Percentiles rank a stretch among this genome's conserved stretches.
Evolutionary conservation across 1,140 invertebrate genomes (phyloP).

Genomic region (Anoplophora glabripennis): DNA sequence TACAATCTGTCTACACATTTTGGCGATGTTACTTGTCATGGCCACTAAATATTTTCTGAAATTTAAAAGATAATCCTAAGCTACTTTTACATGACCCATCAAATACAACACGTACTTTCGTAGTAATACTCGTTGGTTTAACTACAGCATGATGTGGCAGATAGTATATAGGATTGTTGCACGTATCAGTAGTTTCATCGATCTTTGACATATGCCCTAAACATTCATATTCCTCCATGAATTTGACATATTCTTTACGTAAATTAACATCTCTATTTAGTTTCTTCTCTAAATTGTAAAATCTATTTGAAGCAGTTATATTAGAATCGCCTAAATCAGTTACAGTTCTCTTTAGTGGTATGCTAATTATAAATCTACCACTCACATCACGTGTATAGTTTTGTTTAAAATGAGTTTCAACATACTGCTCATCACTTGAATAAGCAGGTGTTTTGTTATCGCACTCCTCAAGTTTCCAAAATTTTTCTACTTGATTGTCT

Average conservation of each 20-base stretch:
- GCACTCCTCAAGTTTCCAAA: conserved; percentile 42
- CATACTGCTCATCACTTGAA: conserved; percentile 1
- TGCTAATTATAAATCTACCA: conserved; percentile 31
- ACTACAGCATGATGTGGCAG: conserved; percentile 40
- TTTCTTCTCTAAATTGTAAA: conserved; percentile 8
- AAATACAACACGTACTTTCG: conserved; percentile 42
- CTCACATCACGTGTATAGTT: conserved; percentile 27
- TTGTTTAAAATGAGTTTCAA: conserved; percentile 15
- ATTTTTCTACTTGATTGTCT: conserved; percentile 18
- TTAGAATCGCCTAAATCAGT: conserved; percentile 7
- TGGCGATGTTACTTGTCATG: neutral
- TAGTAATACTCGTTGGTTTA: conserved; percentile 27
- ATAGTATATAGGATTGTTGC: conserved; percentile 25
- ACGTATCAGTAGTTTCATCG: neutral
- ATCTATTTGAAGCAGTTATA: conserved; percentile 12
- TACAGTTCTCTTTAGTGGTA: conserved; percentile 1
- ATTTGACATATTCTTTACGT: conserved; percentile 30
- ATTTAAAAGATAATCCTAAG: neutral
- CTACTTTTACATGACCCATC: conserved; percentile 22
- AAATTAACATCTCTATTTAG: conserved; percentile 11
- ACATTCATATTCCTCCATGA: conserved; percentile 38
- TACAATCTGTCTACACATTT: conserved; percentile 13
- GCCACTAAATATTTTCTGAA: neutral
- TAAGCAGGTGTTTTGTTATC: neutral
- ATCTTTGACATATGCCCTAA: conserved; percentile 34